Conservation (phyloP, 2,113 vertebrate genomes). For the Otus sunia region DNA sequence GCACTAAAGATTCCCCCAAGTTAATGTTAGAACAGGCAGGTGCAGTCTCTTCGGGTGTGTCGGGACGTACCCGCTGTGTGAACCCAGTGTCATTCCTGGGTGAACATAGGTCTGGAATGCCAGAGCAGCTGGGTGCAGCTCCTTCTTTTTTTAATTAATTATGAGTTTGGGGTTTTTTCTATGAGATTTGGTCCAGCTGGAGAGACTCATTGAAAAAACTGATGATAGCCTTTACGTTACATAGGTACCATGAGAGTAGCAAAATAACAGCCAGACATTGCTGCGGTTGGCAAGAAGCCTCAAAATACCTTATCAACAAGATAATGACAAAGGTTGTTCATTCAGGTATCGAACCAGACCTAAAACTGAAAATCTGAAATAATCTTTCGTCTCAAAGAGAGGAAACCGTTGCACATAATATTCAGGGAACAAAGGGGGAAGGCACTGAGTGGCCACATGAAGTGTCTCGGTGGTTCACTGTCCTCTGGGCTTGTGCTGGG, state of each 20-base stretch:
- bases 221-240: not conserved
- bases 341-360: not conserved
- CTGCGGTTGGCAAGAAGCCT: not conserved
- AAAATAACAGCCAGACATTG: not conserved
- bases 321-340: rapidly evolving
- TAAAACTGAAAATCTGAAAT: not conserved
- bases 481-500: not conserved
- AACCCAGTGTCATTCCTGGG: not conserved
- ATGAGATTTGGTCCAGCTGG: not conserved
- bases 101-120: rapidly evolving
- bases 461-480: rapidly evolving
- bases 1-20: rapidly evolving
- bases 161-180: not conserved
- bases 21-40: rapidly evolving
- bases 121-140: not conserved
- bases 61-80: rapidly evolving
- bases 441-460: rapidly evolving
- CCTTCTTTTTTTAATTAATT: not conserved
- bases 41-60: not conserved
- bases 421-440: rapidly evolving
- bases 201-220: rapidly evolving
- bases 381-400: rapidly evolving
- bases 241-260: rapidly evolving
- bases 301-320: rapidly evolving
- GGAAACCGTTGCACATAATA: rapidly evolving